Base-by-base conservation (phyloP, 1,140 invertebrate genomes). In the Colletes latitarsis region DNA sequence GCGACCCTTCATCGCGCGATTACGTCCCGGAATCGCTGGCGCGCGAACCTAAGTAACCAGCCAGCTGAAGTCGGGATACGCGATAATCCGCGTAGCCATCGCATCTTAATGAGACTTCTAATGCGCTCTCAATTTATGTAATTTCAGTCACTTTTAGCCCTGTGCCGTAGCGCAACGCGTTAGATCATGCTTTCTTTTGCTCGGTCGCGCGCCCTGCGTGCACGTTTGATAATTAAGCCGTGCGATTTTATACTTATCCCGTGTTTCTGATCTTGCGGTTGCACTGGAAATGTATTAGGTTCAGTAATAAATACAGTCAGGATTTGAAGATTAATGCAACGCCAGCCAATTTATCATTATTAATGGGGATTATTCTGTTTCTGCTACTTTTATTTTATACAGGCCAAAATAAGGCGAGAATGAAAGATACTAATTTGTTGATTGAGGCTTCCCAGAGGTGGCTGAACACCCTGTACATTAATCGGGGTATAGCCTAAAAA, bases 11-110 rank as follows among this genome's bases (percentile, higher is more conserved):
- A 17, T 41, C 49, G 52, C 82, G 86, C 90, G 87, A 92, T 92
- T 91, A 90, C 90, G 90, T 85, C 88, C 88, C 89, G 88, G 82
- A 72, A 9, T 84, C 79, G 64, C 78, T 53, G 82, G 67, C 84
- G 75, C 82, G 84, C 81, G 86, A 73, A 60, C 71, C 58, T 89
- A 83, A 76, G 81, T 86, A 88, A 88, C 86, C 84, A 82, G 82
- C 71, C 76, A 79, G 77, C 89, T 89, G 85, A 68, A 81, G 90
- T 90, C 88, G 64, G 15, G 17, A 19, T 49, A 49, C 55, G 55
- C 43, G 66, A 71, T 77, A 49, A 71, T 77, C 53, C 49, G 30
- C 43, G 39, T n/a, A 43, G 17, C 63, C 53, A 77, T 76, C 73
- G 73, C 55, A 55, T 70, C 76, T 72, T 72, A 72, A 78, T 72